Evolutionary conservation across 2,888 invertebrate species (phyloP), one percentile per base, ranked within the genome.

Genomic region (Noctua comes): DNA sequence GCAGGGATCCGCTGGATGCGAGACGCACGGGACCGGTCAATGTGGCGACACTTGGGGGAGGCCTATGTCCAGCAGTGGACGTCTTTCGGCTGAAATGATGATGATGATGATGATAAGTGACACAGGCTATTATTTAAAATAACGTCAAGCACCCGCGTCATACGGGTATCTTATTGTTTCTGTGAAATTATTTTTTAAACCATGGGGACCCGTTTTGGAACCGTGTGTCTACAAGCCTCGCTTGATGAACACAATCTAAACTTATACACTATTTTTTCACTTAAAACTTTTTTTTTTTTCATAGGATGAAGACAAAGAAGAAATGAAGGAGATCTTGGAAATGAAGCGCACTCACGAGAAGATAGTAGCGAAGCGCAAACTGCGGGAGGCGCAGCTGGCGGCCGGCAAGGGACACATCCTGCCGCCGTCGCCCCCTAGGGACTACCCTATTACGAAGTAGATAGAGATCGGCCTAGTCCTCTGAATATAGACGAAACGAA

Each of bases 301-400:
- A 40, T 90, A 99, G 99, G 99, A 98, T 89, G 98, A 98, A 91
- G 99, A 99, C 87, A 99, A 99, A 92, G 99, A 99, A 94, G 99
- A 99, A 95, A 99, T 99, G 98, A 99, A 99, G 92, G 99, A 99
- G 95, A 98, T 99, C 83, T 95, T 98, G 80, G 99, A 99, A 95
- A 98, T 99, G 98, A 98, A 98, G 92, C 97, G 98, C 80, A 98
- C 98, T 4, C 99, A 99, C 89, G 98, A 98, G 82, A 97, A 98
- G 59, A 97, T 98, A 86, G 97, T 98, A 0, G 98, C 98, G 74
- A 98, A 98, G 93, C 97, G 98, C 70, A 96, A 90, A 87, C 94
- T 93, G 68, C 92, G 96, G 3, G 94, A 95, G 71, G 90, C 88
- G 2, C 93, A 93, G n/a, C 72, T 94, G 36, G 93, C 92, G 57